A percentile compares a stretch with the other conserved stretches of the same genome.
Conservation (phyloP, 2,888 invertebrate genomes). For the Liodrosophila aerea region DNA sequence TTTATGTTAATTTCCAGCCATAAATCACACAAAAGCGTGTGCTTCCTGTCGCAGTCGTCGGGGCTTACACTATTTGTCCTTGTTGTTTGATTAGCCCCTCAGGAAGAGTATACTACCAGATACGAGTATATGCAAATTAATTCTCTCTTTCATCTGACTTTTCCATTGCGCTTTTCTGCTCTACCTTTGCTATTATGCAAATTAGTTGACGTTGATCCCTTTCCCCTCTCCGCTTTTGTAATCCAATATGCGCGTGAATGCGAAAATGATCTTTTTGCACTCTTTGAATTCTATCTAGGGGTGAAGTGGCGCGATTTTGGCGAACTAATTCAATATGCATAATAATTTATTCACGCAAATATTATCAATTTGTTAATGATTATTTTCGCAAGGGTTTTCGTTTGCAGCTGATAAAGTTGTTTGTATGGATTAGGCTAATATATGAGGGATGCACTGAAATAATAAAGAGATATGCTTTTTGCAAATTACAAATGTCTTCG, state of each 20-base stretch:
- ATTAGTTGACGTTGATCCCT: conserved; percentile 54
- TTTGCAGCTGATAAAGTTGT: conserved; percentile 8
- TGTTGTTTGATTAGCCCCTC: conserved; percentile 60
- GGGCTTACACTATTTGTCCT: conserved; percentile 53
- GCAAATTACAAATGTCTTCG: too few relatives aligned
- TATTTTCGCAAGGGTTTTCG: conserved; percentile 3
- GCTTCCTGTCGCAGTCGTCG: conserved; percentile 75
- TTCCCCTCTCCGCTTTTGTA: conserved; percentile 43
- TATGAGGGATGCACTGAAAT: too few relatives aligned
- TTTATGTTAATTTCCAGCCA: conserved; percentile 78
- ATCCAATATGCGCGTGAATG: conserved; percentile 77
- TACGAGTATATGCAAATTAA: neutral
- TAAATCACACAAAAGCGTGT: conserved; percentile 79
- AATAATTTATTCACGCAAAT: neutral
- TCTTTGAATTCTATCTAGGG: conserved; percentile 7
- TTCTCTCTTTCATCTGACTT: too few relatives aligned
- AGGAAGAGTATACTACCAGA: neutral
- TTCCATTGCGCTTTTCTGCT: neutral
- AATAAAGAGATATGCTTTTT: too few relatives aligned
- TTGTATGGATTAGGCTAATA: too few relatives aligned
- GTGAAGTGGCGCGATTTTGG: conserved; percentile 27
- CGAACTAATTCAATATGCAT: conserved; percentile 40
- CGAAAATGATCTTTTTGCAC: conserved; percentile 24
- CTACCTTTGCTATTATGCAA: conserved; percentile 63
- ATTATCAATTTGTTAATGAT: conserved; percentile 34